Evolutionary conservation across 2,888 invertebrate species (phyloP).

Genomic region (Rotaria socialis): DNA sequence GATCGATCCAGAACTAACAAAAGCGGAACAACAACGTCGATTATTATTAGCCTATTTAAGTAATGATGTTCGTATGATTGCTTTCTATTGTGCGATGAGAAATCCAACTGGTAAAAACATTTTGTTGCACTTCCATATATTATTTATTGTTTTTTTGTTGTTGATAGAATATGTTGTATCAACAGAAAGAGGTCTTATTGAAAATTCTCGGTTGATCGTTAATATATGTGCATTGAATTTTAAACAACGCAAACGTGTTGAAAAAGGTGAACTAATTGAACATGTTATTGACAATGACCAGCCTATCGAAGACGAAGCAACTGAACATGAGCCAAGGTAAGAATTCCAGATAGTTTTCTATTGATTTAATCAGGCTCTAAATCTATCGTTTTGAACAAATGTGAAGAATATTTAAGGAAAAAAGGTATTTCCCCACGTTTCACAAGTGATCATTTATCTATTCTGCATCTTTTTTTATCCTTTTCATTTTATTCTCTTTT

Average conservation of each 20-base stretch:
- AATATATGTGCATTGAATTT: constrained; percentile 48
- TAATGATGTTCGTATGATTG: constrained; percentile 56
- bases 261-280: constrained; percentile 42
- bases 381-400: no score
- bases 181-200: constrained; percentile 51
- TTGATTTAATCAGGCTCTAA: no score
- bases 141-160: not conserved
- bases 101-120: constrained; percentile 52
- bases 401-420: no score
- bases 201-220: constrained; percentile 51
- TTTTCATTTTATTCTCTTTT: not conserved
- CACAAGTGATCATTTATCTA: not conserved
- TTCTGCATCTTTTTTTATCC: not conserved
- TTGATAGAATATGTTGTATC: constrained; percentile 53
- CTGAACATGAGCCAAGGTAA: constrained; percentile 30
- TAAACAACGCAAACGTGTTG: constrained; percentile 35
- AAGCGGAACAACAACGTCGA: constrained; percentile 56
- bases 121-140: not conserved
- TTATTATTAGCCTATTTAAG: constrained; percentile 55
- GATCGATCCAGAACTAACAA: constrained; percentile 56
- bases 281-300: constrained; percentile 39
- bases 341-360: not conserved
- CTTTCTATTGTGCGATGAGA: constrained; percentile 54
- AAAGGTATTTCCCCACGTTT: not conserved
- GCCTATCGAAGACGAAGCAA: not conserved